These are phyloP conservation scores for Synergus laeviventris DNA, from an alignment of 2,888 invertebrate species.

Conservation along the genomic window DNA sequence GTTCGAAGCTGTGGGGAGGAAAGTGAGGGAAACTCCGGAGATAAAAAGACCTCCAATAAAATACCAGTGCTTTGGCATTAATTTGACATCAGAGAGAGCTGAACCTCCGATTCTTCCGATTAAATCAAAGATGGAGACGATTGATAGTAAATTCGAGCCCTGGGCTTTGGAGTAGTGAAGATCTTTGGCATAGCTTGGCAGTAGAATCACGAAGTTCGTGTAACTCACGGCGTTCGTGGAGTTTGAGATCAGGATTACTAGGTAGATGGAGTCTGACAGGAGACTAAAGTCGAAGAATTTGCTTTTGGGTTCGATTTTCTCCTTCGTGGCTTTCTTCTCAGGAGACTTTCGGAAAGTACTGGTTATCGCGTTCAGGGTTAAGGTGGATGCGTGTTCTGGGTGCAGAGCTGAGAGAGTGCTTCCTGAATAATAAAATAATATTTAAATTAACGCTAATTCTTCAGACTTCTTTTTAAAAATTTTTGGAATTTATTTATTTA, in stretches of 20 bases:
- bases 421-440: neutral
- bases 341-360: slow-evolving; percentile 77
- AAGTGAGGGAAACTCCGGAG: slow-evolving; percentile 85
- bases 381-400: slow-evolving; percentile 87
- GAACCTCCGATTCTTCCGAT: slow-evolving; percentile 91
- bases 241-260: slow-evolving; percentile 89
- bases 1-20: slow-evolving; percentile 83
- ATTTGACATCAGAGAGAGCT: slow-evolving; percentile 86
- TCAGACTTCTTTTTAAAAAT: too few species aligned
- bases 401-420: slow-evolving; percentile 86
- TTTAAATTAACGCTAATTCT: too few species aligned
- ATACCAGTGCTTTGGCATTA: slow-evolving; percentile 89
- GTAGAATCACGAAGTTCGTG: slow-evolving; percentile 89
- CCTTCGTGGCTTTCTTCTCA: slow-evolving; percentile 66
- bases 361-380: slow-evolving; percentile 84
- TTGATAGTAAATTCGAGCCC: slow-evolving; percentile 86
- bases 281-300: slow-evolving; percentile 87
- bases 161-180: slow-evolving; percentile 84
- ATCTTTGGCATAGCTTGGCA: slow-evolving; percentile 85
- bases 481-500: too few species aligned
- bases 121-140: slow-evolving; percentile 88
- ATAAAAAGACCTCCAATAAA: slow-evolving; percentile 87
- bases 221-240: slow-evolving; percentile 92
- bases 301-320: slow-evolving; percentile 64
- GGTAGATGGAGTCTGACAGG: slow-evolving; percentile 86